Percentiles rank a stretch among this genome's conserved stretches.
These are phyloP conservation scores for Osmoderma eremita DNA, from an alignment of 2,888 invertebrate species.

Conservation along the genomic window DNA sequence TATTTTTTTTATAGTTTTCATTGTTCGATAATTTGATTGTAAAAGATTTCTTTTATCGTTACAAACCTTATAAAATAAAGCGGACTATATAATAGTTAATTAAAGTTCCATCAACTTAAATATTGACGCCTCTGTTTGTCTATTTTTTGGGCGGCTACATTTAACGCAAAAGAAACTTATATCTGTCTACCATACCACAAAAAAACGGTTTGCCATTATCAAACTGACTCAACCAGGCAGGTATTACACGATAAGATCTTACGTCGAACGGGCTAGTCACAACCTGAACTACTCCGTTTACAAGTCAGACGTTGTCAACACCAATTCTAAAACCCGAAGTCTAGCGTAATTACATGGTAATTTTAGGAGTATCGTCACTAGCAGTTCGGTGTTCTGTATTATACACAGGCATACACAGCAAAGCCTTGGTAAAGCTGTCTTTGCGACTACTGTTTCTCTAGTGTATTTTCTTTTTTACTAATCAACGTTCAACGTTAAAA, in stretches of 20 bases:
- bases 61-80: too few species aligned
- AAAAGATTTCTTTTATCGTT: too few species aligned
- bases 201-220: background rate
- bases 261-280: background rate
- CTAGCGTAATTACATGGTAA: constrained; percentile 24
- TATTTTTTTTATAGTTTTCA: too few species aligned
- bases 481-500: constrained; percentile 9
- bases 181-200: too few species aligned
- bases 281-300: constrained; percentile 4
- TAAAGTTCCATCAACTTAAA: too few species aligned
- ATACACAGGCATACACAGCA: background rate
- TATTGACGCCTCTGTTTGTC: too few species aligned
- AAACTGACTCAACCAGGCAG: background rate
- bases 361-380: constrained; percentile 31
- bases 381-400: constrained; percentile 6
- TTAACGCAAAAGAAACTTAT: too few species aligned
- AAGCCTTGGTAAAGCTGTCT: background rate
- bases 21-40: too few species aligned
- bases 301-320: constrained; percentile 15
- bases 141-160: too few species aligned
- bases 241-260: constrained; percentile 4
- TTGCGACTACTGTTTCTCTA: background rate
- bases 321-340: constrained; percentile 4
- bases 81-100: too few species aligned
- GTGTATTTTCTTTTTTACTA: background rate